Evolutionary conservation across 2,888 invertebrate species (phyloP).

Genomic region (Nymphalis polychloros): DNA sequence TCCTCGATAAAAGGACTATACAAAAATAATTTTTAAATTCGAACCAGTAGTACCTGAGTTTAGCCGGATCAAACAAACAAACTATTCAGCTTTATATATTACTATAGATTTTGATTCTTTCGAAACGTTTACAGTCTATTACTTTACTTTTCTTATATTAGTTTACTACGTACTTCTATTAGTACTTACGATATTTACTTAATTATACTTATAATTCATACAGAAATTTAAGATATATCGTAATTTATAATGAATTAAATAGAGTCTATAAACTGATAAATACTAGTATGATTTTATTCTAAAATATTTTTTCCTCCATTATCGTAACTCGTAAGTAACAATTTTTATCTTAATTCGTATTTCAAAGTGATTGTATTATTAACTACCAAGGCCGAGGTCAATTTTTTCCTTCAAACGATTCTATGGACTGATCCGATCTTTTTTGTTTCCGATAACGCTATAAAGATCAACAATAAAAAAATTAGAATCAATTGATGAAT

Average conservation of each 20-base stretch:
- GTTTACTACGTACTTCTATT: too few relatives aligned
- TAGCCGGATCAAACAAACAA: too few relatives aligned
- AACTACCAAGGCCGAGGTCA: constrained; percentile 33
- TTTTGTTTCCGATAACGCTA: constrained; percentile 21
- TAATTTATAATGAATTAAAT: neutral
- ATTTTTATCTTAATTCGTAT: constrained; percentile 22
- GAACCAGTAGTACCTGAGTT: too few relatives aligned
- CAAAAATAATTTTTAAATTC: too few relatives aligned
- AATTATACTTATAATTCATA: too few relatives aligned
- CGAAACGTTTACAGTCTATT: too few relatives aligned
- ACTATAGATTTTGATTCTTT: too few relatives aligned
- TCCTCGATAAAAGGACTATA: too few relatives aligned
- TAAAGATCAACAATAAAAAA: constrained; percentile 17
- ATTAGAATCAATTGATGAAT: constrained; percentile 11
- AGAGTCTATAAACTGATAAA: neutral
- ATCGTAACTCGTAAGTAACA: constrained; percentile 18
- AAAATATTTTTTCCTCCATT: neutral
- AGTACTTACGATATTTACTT: too few relatives aligned
- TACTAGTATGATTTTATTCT: neutral
- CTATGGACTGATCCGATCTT: constrained; percentile 13
- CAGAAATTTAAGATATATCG: too few relatives aligned
- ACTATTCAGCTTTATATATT: too few relatives aligned
- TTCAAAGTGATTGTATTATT: constrained; percentile 30
- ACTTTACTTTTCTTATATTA: too few relatives aligned
- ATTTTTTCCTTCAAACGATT: constrained; percentile 18